phyloP scores from a whole-genome alignment of 2,888 invertebrate species.

The Eilema sororculum region DNA sequence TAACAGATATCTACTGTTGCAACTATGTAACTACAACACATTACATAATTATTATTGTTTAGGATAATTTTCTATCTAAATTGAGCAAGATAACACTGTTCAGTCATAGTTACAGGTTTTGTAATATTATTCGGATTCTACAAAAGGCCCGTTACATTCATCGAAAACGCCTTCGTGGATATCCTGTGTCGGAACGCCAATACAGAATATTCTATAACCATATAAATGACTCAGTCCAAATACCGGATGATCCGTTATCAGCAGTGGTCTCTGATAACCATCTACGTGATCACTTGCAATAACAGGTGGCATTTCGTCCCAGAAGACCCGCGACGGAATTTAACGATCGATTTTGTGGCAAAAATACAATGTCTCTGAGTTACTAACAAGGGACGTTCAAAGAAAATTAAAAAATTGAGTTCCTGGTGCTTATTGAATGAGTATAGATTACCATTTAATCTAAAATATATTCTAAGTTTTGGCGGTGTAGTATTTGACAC shows the following conservation, averaged over 20 bases:
- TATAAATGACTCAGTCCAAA: no score
- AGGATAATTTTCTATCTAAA: slow-evolving; percentile 42
- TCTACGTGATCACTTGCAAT: neutral
- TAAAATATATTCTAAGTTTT: slow-evolving; percentile 25
- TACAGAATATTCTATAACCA: no score
- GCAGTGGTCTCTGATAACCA: no score
- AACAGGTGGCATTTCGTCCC: neutral
- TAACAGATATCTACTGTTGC: slow-evolving; percentile 12
- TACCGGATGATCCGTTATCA: no score
- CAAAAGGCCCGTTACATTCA: neutral
- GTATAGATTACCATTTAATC: neutral
- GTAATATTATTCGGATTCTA: slow-evolving; percentile 1
- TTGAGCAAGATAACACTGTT: slow-evolving; percentile 27
- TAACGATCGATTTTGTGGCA: neutral
- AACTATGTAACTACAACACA: slow-evolving; percentile 30
- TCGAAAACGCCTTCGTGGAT: neutral
- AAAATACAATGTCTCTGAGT: slow-evolving; percentile 9
- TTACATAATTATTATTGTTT: slow-evolving; percentile 26
- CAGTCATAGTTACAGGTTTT: neutral
- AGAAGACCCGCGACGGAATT: neutral
- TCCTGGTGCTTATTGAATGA: slow-evolving; percentile 5
- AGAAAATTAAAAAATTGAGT: neutral
- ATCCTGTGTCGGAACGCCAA: neutral
- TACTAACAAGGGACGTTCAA: neutral
- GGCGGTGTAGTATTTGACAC: slow-evolving; percentile 45